These are phyloP conservation scores for Atopsyche davidsoni DNA, from an alignment of 1,140 invertebrate species.

Conservation along the genomic window DNA sequence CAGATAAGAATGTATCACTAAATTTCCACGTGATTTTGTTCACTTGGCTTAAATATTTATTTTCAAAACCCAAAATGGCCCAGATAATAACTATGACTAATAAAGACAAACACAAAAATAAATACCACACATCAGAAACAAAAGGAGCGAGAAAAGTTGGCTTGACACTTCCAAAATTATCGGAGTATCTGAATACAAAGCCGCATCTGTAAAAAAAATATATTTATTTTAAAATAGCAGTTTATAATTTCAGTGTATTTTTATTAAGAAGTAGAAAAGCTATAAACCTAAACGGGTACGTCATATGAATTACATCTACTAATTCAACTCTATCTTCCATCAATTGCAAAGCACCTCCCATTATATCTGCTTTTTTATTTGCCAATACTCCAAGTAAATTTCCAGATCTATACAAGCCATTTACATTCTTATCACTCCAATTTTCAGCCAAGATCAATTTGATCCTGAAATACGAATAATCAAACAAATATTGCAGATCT, in stretches of 20 bases:
- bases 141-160: conserved; percentile 23
- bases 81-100: conserved; percentile 21
- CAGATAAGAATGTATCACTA: conserved; percentile 26
- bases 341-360: conserved; percentile 23
- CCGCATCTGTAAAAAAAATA: conserved; percentile 17
- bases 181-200: conserved; percentile 24
- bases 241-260: not conserved
- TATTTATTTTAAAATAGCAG: not conserved
- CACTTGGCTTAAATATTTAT: conserved; percentile 17
- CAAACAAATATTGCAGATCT: not conserved
- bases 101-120: conserved; percentile 12
- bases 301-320: conserved; percentile 21
- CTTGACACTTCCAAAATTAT: conserved; percentile 19
- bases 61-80: conserved; percentile 18
- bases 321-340: conserved; percentile 21
- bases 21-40: conserved; percentile 17
- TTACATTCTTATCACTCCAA: conserved; percentile 29
- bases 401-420: conserved; percentile 25
- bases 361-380: conserved; percentile 28
- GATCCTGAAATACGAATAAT: conserved; percentile 15
- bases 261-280: not conserved
- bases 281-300: conserved; percentile 28
- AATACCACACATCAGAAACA: conserved; percentile 17
- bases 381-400: conserved; percentile 25
- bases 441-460: conserved; percentile 24